phyloP scores from a whole-genome alignment of 2,797 vertebrate species.

The Tapera naevia region DNA sequence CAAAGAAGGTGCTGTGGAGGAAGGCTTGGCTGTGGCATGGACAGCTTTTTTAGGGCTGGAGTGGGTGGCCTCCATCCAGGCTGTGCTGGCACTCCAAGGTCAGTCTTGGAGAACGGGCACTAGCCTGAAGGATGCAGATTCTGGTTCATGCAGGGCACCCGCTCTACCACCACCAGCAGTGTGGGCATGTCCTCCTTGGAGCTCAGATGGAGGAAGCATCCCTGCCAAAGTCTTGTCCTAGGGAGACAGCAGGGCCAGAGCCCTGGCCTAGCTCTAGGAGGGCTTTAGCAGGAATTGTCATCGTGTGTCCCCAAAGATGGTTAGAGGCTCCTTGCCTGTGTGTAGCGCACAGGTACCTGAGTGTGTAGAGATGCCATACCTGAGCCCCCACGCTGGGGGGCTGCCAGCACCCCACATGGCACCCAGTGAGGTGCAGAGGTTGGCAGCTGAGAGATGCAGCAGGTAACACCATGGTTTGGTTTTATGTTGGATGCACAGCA shows the following conservation, averaged over 20 bases:
- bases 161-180: accelerated
- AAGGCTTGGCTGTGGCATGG: neutral
- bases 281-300: neutral
- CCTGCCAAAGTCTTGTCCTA: neutral
- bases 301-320: neutral
- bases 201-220: neutral
- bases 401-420: neutral
- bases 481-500: accelerated
- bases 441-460: neutral
- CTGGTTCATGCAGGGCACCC: neutral
- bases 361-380: accelerated
- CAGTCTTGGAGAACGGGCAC: neutral
- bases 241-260: accelerated
- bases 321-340: neutral
- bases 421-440: neutral
- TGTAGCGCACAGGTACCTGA: accelerated
- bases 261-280: neutral
- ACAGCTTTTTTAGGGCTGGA: neutral
- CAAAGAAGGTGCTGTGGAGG: neutral
- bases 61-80: neutral
- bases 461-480: neutral
- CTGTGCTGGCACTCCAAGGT: neutral
- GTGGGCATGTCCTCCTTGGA: accelerated
- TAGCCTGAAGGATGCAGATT: neutral
- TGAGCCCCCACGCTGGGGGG: neutral